Percentiles rank a stretch among this genome's conserved stretches.
Conservation (phyloP, 1,140 invertebrate species). For the Ericerus pela region DNA sequence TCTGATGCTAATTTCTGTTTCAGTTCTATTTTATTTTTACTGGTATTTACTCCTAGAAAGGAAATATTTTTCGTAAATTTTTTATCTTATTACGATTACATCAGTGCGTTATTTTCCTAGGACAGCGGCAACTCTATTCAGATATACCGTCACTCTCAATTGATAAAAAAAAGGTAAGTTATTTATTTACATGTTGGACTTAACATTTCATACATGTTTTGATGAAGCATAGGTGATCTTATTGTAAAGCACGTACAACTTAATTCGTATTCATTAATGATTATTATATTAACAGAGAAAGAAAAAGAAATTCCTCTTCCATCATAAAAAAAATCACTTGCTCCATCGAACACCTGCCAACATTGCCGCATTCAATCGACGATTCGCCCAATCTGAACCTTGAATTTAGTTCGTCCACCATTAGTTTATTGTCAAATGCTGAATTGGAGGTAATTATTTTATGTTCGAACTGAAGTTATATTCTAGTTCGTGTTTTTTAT, state of each 20-base stretch:
- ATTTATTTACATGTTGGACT: too few species aligned
- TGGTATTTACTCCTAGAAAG: too few species aligned
- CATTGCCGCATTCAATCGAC: slow-evolving; percentile 4
- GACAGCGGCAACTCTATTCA: slow-evolving; percentile 2
- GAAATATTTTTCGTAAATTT: too few species aligned
- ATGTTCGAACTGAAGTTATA: not conserved
- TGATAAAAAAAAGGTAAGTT: slow-evolving; percentile 6
- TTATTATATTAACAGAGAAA: slow-evolving; percentile 4
- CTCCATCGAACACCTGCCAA: slow-evolving; percentile 3
- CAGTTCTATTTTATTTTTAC: too few species aligned
- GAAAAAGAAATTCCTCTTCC: slow-evolving; percentile 8
- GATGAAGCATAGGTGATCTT: too few species aligned
- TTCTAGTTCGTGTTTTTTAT: not conserved
- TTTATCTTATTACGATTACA: not conserved
- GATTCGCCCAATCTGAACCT: not conserved
- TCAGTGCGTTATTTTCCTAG: slow-evolving; percentile 5
- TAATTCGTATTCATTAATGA: too few species aligned
- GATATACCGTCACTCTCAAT: not conserved
- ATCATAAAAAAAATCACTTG: slow-evolving; percentile 8
- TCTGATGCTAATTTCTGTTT: too few species aligned
- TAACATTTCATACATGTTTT: too few species aligned
- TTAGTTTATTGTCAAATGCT: not conserved
- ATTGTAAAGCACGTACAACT: too few species aligned
- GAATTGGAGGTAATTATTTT: not conserved
- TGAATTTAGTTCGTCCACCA: not conserved